Base-by-base conservation (phyloP, 1,140 invertebrate species). In the Platyscapa corneri region DNA sequence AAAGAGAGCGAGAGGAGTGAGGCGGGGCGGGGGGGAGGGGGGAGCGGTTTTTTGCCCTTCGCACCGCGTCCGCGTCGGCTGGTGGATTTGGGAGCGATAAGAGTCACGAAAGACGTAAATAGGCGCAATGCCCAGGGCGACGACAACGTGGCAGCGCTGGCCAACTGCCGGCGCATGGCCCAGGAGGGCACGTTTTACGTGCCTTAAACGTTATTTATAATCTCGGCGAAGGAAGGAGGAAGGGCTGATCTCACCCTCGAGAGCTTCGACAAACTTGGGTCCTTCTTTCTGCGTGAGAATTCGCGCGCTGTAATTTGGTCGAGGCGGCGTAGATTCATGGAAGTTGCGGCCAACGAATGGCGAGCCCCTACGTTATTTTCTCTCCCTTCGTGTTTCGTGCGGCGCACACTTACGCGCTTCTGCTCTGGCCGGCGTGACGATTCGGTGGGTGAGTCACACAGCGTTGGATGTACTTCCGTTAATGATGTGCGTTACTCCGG, bases 171-270 rank as follows among this genome's bases (percentile, higher is more conserved):
- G 30, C 78, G 76, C 27, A 39, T 37, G 53, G 18, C 10, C 46
- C 37, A 18, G 23, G 23, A 12, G 64, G 81, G 82, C 53, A 60
- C 76, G 72, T 64, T 76, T 83, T 83, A 75, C n/a, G 82, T 64
- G 82, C 23, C 82, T 83, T 76, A 76, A 75, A 76, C 53, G 72
- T 83, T 83, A 83, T 83, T 83, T 83, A 76, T 64, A 83, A 76
- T 83, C 49, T 23, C 37, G 70, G 27, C 23, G n/a, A 42, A 42
- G 42, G 46, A 12, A 49, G n/a, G 72, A n/a, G 34, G 34, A 20
- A 42, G 7, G 37, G 37, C n/a, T n/a, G 37, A 74, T 42, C 70
- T 74, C 70, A 74, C 70, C 42, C 75, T 77, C 42, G 67, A 82
- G 80, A 74, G 32, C 27, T n/a, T 20, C 30, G 20, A 30, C 65